Conservation (phyloP, 2,888 invertebrate genomes). For the Scaptomyza caliginosa region DNA sequence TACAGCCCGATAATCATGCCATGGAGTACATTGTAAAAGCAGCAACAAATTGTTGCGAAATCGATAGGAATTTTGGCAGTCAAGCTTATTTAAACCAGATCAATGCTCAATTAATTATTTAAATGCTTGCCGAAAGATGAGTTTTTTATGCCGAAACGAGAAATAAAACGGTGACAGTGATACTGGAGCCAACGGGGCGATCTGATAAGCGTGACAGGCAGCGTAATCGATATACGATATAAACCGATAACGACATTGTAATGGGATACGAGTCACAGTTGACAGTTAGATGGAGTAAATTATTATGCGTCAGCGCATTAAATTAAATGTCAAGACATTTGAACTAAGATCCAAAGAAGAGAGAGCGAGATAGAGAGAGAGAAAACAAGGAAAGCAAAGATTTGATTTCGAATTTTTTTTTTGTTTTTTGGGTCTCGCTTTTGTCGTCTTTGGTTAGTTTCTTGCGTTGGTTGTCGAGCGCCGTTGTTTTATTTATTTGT, state of each 20-base stretch:
- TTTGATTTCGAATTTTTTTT: conserved; percentile 41
- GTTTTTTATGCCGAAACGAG: too few relatives aligned
- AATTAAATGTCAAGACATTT: conserved; percentile 67
- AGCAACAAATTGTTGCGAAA: too few relatives aligned
- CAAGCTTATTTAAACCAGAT: background rate
- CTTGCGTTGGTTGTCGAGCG: conserved; percentile 14
- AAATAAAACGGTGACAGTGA: background rate
- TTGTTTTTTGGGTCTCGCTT: conserved; percentile 6
- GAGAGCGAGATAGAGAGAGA: conserved; percentile 1
- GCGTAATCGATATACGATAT: conserved; percentile 44
- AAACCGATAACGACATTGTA: conserved; percentile 44
- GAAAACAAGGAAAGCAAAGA: conserved; percentile 20
- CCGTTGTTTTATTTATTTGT: conserved; percentile 80
- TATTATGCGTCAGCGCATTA: conserved; percentile 65
- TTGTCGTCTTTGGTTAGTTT: conserved; percentile 14
- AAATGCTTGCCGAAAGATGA: too few relatives aligned
- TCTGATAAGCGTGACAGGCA: conserved; percentile 20
- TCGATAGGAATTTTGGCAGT: too few relatives aligned
- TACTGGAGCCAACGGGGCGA: too few relatives aligned
- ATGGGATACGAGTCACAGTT: conserved; percentile 38
- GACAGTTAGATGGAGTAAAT: conserved; percentile 55
- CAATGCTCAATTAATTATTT: conserved; percentile 4
- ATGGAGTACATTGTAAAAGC: conserved; percentile 9
- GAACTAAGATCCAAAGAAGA: conserved; percentile 17
- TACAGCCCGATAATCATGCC: conserved; percentile 65